Base-by-base conservation (phyloP, 2,797 vertebrate species). In the Hydrolagus colliei region DNA sequence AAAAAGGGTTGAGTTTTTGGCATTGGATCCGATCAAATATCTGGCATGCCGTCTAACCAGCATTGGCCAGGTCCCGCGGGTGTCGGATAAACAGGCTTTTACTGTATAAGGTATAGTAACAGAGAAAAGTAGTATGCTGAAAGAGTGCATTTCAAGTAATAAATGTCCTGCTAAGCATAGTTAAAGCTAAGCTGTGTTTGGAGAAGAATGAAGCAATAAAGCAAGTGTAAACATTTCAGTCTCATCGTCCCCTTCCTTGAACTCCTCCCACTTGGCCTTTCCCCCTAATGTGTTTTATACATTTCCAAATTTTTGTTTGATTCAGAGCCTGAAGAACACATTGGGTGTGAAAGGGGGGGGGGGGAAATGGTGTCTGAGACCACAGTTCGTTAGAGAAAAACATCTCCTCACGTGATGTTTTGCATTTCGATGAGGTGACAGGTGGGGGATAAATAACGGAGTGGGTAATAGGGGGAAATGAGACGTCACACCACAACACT, bases 271-370 rank as follows among this genome's bases (percentile, higher is more conserved):
- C 61, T 73, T 61, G 6, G 71, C 71, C 65, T 61, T 41, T 65
- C 62, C 73, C 71, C 65, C 87, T 86, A 88, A 88, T 87, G 85
- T 80, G 85, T 80, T 86, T 59, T 67, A 86, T 27, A 86, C 76
- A 67, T 61, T 61, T 72, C 71, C 86, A 76, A 32, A 72, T 73
- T 80, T 27, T 9, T 20, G 35, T 86, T 82, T 77, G 86, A 78
- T 80, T 73, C 27, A n/a, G 65, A 27, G 27, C 68, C 77, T 35
- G 59, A 52, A 65, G 72, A 16, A 65, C 75, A n/a, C 72, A 61
- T 27, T 27, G 27, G 27, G 27, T 27, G 27, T 27, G 27, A 27
- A 27, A 67, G 52, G 86, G 27, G 73, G 52, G 86, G 27, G 73
- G 86, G 67, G 73, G 1, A 52, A 52, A 52, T 3, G 6, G 41